Percentiles rank a stretch among this genome's conserved stretches.
Conservation (phyloP, 2,113 vertebrate species). For the Gymnobelideus leadbeateri region DNA sequence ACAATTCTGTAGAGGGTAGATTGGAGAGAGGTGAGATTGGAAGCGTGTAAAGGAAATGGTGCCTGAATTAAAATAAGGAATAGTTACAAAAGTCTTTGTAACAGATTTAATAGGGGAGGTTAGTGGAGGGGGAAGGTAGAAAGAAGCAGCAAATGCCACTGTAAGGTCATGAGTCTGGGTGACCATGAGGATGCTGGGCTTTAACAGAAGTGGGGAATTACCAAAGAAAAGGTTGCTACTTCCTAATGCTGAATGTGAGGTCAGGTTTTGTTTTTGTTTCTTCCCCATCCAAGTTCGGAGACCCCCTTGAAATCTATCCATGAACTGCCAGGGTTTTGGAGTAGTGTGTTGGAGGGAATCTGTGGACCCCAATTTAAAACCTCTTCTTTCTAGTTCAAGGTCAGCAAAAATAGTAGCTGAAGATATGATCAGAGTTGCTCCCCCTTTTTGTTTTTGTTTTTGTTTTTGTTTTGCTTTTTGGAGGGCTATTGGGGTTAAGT, state of each 20-base stretch:
- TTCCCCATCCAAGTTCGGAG: not conserved
- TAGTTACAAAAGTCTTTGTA: not conserved
- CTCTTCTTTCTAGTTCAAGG: not conserved
- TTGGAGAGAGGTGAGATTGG: not conserved
- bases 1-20: not conserved
- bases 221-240: not conserved
- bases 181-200: not conserved
- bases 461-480: too few species aligned
- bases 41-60: not conserved
- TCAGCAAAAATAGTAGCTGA: not conserved
- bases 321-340: not conserved
- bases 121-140: not conserved
- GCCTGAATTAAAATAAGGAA: too few species aligned
- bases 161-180: not conserved
- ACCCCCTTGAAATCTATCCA: not conserved
- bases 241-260: not conserved
- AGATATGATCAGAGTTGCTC: not conserved
- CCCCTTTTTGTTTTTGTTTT: too few species aligned
- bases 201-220: not conserved
- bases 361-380: not conserved
- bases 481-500: too few species aligned
- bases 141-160: not conserved
- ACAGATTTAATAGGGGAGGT: not conserved
- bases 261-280: not conserved
- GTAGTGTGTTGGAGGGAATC: not conserved